Conservation (phyloP, 2,797 vertebrate species). For the Scarus forsteni region DNA sequence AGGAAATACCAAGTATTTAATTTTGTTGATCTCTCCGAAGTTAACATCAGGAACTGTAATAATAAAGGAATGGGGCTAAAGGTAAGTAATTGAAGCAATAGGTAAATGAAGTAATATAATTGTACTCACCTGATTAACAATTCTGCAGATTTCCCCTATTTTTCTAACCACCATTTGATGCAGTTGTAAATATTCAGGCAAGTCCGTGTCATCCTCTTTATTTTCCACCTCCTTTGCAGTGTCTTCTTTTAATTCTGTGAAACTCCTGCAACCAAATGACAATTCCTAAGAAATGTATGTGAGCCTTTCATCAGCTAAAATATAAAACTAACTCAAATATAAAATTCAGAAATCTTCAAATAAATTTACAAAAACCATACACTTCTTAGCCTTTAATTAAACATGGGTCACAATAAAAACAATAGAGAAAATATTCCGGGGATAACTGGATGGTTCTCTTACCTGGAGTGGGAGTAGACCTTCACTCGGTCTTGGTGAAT, state of each 20-base stretch:
- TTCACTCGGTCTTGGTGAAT: constrained; percentile 95
- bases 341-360: no score
- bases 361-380: neutral
- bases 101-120: neutral
- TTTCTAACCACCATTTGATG: constrained; percentile 92
- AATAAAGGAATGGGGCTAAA: no score
- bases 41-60: no score
- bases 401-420: neutral
- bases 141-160: constrained; percentile 94
- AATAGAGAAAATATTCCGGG: neutral
- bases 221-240: constrained; percentile 55
- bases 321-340: neutral
- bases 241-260: constrained; percentile 67
- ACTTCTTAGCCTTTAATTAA: neutral
- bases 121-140: constrained; percentile 92
- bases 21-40: no score
- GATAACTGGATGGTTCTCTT: constrained; percentile 17
- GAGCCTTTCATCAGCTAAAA: neutral
- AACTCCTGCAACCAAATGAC: constrained; percentile 61
- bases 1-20: no score
- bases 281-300: neutral
- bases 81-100: neutral
- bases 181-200: constrained; percentile 88
- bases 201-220: constrained; percentile 81
- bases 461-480: constrained; percentile 96